Evolutionary conservation across 2,797 vertebrate species (phyloP).

Genomic region (Pseudotriccus pelzelni): DNA sequence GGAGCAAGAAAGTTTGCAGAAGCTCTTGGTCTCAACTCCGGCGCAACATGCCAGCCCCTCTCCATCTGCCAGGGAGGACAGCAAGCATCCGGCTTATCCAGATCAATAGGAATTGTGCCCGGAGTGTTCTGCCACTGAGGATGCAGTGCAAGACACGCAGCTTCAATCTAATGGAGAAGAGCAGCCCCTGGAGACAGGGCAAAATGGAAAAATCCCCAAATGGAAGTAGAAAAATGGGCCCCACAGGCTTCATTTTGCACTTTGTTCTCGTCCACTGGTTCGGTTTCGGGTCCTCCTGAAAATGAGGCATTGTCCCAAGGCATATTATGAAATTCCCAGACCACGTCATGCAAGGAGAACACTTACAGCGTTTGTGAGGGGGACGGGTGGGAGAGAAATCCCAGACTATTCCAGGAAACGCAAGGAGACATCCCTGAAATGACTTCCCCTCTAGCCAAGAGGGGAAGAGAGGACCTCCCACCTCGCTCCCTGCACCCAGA

Average conservation of each 20-base stretch:
- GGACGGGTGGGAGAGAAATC: slow-evolving; percentile 24
- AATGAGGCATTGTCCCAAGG: slow-evolving; percentile 31
- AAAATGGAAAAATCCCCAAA: background rate
- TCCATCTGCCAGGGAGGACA: background rate
- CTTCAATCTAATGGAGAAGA: background rate
- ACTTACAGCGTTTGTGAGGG: background rate
- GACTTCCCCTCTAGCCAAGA: slow-evolving; percentile 26
- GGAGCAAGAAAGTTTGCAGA: background rate
- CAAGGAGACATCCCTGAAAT: slow-evolving; percentile 56
- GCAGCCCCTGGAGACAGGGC: background rate
- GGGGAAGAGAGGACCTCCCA: slow-evolving; percentile 50
- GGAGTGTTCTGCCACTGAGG: background rate
- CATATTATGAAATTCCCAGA: slow-evolving; percentile 51
- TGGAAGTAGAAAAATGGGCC: background rate
- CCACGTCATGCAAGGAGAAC: slow-evolving; percentile 9
- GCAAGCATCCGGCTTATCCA: rapidly evolving
- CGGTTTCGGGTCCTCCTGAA: slow-evolving; percentile 11
- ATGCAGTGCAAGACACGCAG: background rate
- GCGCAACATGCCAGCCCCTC: background rate
- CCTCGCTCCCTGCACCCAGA: background rate
- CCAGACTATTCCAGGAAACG: slow-evolving; percentile 57
- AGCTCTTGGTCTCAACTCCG: rapidly evolving
- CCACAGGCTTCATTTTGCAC: background rate
- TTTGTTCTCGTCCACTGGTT: background rate
- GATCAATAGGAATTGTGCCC: background rate